phyloP scores from a whole-genome alignment of 2,888 invertebrate genomes.

The Tipula lateralis region DNA sequence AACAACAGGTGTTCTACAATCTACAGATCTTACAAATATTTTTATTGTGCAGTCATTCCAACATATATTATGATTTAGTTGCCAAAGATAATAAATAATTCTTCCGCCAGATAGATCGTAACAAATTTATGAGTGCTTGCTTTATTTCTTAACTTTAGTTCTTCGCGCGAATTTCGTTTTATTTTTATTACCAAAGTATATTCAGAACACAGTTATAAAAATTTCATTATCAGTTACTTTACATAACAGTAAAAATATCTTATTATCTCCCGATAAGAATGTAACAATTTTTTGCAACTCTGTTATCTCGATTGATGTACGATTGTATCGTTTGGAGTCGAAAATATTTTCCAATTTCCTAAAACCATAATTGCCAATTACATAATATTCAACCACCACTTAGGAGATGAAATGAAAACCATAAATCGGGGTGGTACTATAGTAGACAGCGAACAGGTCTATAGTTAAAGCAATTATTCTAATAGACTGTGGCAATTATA shows the following conservation, averaged over 20 bases:
- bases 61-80: no score
- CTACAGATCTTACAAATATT: no score
- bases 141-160: background rate
- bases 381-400: background rate
- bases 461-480: background rate
- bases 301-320: background rate
- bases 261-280: background rate
- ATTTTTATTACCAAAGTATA: background rate
- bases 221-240: background rate
- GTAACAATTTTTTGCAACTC: background rate
- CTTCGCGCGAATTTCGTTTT: background rate
- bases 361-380: background rate
- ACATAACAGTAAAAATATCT: background rate
- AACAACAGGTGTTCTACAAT: no score
- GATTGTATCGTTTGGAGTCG: background rate
- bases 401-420: background rate
- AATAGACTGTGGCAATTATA: background rate
- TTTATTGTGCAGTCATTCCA: no score
- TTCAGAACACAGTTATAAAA: background rate
- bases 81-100: no score
- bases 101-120: no score
- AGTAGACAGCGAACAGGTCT: background rate
- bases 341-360: background rate
- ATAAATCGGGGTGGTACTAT: background rate
- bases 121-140: no score